Base-by-base conservation (phyloP, 2,888 invertebrate species). In the Synergus umbraculus region DNA sequence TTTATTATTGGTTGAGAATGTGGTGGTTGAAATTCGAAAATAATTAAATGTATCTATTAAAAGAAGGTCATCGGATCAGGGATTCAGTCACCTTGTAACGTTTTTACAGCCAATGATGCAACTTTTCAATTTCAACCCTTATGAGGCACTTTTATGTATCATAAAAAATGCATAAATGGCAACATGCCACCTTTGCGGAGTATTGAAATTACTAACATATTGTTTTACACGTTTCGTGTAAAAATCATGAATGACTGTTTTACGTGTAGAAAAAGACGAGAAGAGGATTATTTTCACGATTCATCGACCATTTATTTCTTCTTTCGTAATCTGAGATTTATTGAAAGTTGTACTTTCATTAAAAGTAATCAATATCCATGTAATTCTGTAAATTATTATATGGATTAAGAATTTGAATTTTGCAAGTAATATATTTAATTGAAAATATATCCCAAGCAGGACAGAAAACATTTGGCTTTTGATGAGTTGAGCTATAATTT, bases 401-500 rank as follows among this genome's bases (percentile, higher is more conserved):
- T 37, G 7, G 5, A 13, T 13, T 13, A 12, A 46, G 1, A 13
- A 46, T 13, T 12, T 13, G 0, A 46, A 46, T 3, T 3, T 0
- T 10, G 10, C 37, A 37, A 60, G 22, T 60, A 12, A 46, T 46
- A 13, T 46, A 46, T 46, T 46, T 13, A 46, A 54, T n/a, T 54
- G 2, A 4, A 29, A 18, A 60, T 13, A 60, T 5, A 60, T 8
- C 1, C 60, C 5, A 4, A 13, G 5, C 37, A 54, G 37, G 22
- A 73, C 1, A 73, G 54, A 54, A 73, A 54, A 37, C 37, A 41
- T 73, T 49, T 73, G 54, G 10, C 37, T 37, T 54, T 73, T 73
- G 73, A 73, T 41, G 73, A 73, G 73, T n/a, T 73, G 37, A n/a
- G n/a, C n/a, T 46, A 73, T 73, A 73, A 54, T 29, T 29, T 29